Evolutionary conservation across 2,888 invertebrate species (phyloP).

Genomic region (Fissipunctia ypsillon): DNA sequence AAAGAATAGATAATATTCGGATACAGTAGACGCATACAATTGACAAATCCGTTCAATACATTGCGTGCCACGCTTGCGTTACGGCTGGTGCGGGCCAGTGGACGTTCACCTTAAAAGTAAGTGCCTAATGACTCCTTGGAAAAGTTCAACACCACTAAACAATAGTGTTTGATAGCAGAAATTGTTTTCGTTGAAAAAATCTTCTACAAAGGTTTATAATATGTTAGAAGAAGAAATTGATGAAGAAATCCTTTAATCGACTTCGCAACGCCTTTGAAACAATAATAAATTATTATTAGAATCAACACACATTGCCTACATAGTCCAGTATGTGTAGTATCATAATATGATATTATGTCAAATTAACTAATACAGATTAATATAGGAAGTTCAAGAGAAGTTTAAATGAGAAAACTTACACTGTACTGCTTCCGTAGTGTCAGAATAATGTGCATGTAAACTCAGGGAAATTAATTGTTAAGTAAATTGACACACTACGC

Average conservation of each 20-base stretch:
- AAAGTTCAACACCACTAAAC: no score
- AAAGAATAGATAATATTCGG: no score
- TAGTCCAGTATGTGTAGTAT: not conserved
- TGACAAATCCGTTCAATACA: no score
- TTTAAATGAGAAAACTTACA: constrained; percentile 29
- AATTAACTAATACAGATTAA: constrained; percentile 10
- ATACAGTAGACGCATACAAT: no score
- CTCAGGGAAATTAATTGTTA: not conserved
- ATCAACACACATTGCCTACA: no score
- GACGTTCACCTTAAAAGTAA: no score
- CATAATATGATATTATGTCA: not conserved
- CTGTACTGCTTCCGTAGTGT: not conserved
- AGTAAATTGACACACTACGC: not conserved
- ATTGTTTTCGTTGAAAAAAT: no score
- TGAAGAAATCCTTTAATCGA: not conserved
- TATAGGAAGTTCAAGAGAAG: constrained; percentile 19
- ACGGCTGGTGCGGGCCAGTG: no score
- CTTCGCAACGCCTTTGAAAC: not conserved
- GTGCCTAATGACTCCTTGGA: no score
- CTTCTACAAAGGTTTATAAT: no score
- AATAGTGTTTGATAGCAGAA: no score
- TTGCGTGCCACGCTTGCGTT: no score
- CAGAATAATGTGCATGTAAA: constrained; percentile 13
- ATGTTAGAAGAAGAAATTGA: not conserved
- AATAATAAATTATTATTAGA: not conserved